Conservation (phyloP, 2,888 invertebrate species). For the Callimorpha dominula region DNA sequence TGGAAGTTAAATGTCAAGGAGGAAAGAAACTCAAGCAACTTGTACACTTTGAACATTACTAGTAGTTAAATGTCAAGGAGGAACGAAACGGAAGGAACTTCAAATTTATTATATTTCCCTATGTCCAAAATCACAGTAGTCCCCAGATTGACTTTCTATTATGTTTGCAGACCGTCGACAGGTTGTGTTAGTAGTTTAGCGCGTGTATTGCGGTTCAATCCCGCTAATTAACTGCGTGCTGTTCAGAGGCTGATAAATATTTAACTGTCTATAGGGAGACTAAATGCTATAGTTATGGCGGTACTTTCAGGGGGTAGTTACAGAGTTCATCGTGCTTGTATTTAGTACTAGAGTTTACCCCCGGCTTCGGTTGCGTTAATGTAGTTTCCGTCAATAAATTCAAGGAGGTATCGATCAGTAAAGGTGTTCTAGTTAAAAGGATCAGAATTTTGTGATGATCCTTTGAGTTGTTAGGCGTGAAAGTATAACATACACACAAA, state of each 20-base stretch:
- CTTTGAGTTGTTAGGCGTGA: neutral
- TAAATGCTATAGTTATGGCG: constrained; percentile 1
- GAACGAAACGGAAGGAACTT: too few relatives aligned
- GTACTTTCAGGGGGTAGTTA: constrained; percentile 13
- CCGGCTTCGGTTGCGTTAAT: neutral
- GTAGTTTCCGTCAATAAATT: neutral
- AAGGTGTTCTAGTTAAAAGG: too few relatives aligned
- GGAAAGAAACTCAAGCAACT: too few relatives aligned
- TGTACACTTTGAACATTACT: too few relatives aligned
- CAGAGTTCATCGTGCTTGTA: neutral
- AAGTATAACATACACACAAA: too few relatives aligned
- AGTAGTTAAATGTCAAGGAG: too few relatives aligned
- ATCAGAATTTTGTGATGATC: too few relatives aligned
- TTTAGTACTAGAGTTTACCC: neutral
- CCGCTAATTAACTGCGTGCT: constrained; percentile 58
- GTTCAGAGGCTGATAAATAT: constrained; percentile 35
- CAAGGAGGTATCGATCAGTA: neutral
- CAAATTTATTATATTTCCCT: neutral
- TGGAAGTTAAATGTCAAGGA: too few relatives aligned
- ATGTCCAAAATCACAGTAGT: constrained; percentile 25
- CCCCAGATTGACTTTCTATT: neutral
- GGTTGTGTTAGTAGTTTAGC: constrained; percentile 47
- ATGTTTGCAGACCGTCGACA: constrained; percentile 33
- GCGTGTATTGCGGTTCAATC: constrained; percentile 59
- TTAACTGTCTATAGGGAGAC: constrained; percentile 16